Conservation (phyloP, 2,888 invertebrate genomes). For the Ditula angustiorana region DNA sequence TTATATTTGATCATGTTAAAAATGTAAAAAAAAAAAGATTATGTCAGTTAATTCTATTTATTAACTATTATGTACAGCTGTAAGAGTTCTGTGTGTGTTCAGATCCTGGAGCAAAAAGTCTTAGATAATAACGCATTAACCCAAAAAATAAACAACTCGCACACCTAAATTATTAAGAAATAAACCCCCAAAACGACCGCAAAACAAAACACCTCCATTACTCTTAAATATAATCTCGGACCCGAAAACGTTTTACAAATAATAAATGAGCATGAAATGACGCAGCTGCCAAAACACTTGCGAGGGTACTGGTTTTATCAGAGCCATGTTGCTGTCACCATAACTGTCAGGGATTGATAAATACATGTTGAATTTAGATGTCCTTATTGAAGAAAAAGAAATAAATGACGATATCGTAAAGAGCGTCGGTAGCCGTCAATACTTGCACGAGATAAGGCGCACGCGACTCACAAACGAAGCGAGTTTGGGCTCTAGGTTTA, state of each 20-base stretch:
- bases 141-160: background rate
- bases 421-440: conserved; percentile 61
- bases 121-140: background rate
- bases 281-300: conserved; percentile 38
- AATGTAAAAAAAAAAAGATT: no score
- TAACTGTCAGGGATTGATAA: conserved; percentile 44
- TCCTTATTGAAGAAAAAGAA: conserved; percentile 36
- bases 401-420: conserved; percentile 55
- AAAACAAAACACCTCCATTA: background rate
- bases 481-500: conserved; percentile 2
- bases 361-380: conserved; percentile 42
- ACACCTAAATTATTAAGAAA: background rate
- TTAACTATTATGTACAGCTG: no score
- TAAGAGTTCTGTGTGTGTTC: background rate
- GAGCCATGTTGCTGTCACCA: conserved; percentile 46
- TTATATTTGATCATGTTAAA: no score
- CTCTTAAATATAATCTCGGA: conserved; percentile 4
- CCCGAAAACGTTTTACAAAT: conserved; percentile 23
- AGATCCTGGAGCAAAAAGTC: background rate
- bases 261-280: conserved; percentile 37
- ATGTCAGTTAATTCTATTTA: no score
- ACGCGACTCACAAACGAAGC: conserved; percentile 44
- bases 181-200: conserved; percentile 1
- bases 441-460: conserved; percentile 54
- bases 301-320: conserved; percentile 36